Base-by-base conservation (phyloP, 2,888 invertebrate genomes). In the Macaria notata region DNA sequence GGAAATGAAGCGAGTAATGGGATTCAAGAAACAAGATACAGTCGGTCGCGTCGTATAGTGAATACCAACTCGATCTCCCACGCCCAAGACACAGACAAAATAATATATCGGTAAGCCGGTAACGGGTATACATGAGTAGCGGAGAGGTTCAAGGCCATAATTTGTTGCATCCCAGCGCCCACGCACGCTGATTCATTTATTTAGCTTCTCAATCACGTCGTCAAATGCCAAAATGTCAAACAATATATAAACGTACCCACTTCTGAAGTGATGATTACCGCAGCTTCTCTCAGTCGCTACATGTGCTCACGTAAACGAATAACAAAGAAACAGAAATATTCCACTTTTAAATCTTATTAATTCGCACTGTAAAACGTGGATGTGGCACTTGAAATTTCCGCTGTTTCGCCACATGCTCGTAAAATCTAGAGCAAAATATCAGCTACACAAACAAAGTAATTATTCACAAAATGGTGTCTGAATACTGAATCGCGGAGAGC, bases 151-250 rank as follows among this genome's bases (percentile, higher is more conserved):
- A 88, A 83, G 84, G 83, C 69, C 78, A 71, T 73, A 64, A 75
- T 79, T 76, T 75, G 78, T 76, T 87, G 88, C 89, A 88, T 84
- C 81, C 71, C 80, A 70, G 79, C 78, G 70, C 89, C 89, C 76
- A 89, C 89, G 63, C 71, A 31, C 49, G 56, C 63, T 88, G 86
- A 89, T 72, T 89, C 88, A 87, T 74, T 71, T 72, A 71, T 61
- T 78, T 80, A 68, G 71, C 72, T 75, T 76, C 75, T 76, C 79
- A 83, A 79, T 78, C 75, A 79, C 72, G 66, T 62, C 69, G 66
- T 62, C 72, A 70, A 72, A 71, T 79, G 80, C 78, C 83, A 83
- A 80, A 83, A 76, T 72, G 71, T 70, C 62, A 70, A 62, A 65
- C 56, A 61, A 44, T 5, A 9, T 42, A 42, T 42, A 9, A 42